These are phyloP conservation scores for Mixornis gularis DNA, from an alignment of 2,113 vertebrate species.

Conservation along the genomic window DNA sequence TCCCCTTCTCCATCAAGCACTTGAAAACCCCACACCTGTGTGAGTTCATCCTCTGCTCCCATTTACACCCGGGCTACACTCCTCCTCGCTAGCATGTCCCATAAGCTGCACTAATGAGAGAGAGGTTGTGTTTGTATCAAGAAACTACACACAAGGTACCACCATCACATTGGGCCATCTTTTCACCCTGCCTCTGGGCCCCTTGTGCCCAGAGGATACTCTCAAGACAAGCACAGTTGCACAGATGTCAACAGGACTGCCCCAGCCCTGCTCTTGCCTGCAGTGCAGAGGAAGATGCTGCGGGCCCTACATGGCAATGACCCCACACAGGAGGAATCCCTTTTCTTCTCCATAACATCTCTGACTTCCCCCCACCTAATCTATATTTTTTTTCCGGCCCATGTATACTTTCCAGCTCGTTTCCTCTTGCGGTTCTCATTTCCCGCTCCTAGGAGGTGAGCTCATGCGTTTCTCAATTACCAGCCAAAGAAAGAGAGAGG, in stretches of 20 bases:
- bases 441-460: conserved; percentile 67
- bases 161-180: background rate
- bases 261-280: background rate
- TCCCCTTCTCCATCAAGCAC: background rate
- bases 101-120: background rate
- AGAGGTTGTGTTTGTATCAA: background rate
- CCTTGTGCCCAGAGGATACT: background rate
- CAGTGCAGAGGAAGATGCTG: background rate
- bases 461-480: conserved; percentile 68
- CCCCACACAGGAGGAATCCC: background rate
- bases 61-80: background rate
- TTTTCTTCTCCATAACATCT: conserved; percentile 21
- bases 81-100: background rate
- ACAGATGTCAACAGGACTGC: background rate
- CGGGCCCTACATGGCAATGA: background rate
- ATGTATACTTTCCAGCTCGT: conserved; percentile 62
- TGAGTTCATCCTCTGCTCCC: background rate
- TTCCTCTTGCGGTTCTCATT: conserved; percentile 65
- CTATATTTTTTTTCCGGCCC: conserved; percentile 30
- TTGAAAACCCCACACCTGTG: background rate
- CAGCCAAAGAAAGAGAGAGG: conserved; percentile 54
- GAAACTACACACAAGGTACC: background rate
- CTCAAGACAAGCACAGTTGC: background rate
- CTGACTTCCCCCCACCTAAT: conserved; percentile 20
- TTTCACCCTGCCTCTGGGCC: background rate